phyloP scores from a whole-genome alignment of 2,888 invertebrate genomes.

The Melieria crassipennis region DNA sequence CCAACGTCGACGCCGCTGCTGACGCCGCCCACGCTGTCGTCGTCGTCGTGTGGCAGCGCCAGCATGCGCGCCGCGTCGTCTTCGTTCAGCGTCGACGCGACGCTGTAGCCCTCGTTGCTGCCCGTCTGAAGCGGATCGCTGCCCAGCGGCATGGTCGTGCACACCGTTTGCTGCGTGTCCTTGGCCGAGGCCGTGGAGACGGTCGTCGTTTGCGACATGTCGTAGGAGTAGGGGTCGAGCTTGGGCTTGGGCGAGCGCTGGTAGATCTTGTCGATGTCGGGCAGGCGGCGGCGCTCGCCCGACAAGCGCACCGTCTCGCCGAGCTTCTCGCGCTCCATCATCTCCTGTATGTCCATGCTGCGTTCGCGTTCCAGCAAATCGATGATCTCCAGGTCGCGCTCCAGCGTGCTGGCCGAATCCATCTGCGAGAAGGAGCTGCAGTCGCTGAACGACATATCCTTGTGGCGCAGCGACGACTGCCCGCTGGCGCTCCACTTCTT shows the following conservation, averaged over 20 bases:
- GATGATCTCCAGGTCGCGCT: slow-evolving; percentile 65
- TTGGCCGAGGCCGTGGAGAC: slow-evolving; percentile 45
- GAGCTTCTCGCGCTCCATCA: slow-evolving; percentile 59
- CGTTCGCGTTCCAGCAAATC: slow-evolving; percentile 65
- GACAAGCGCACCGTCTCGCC: slow-evolving; percentile 54
- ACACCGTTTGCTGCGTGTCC: slow-evolving; percentile 24
- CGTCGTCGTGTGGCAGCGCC: slow-evolving; percentile 40
- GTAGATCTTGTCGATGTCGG: slow-evolving; percentile 62
- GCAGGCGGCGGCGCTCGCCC: slow-evolving; percentile 56
- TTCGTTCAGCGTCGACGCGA: slow-evolving; percentile 49
- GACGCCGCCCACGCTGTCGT: slow-evolving; percentile 38
- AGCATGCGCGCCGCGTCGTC: slow-evolving; percentile 30
- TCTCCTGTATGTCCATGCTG: slow-evolving; percentile 64
- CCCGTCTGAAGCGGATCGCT: slow-evolving; percentile 40
- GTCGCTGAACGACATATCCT: slow-evolving; percentile 61
- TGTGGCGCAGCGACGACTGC: slow-evolving; percentile 47
- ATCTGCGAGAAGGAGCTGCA: slow-evolving; percentile 56
- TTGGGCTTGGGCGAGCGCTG: slow-evolving; percentile 59
- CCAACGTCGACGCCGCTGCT: slow-evolving; percentile 52
- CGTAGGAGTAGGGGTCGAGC: slow-evolving; percentile 53
- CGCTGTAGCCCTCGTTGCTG: slow-evolving; percentile 51
- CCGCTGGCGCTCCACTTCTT: slow-evolving; percentile 49
- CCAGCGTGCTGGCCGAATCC: slow-evolving; percentile 60
- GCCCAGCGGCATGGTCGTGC: slow-evolving; percentile 37
- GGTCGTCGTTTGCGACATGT: slow-evolving; percentile 39